Evolutionary conservation across 2,797 vertebrate species (phyloP).

Genomic region (Pachyuromys duprasi): DNA sequence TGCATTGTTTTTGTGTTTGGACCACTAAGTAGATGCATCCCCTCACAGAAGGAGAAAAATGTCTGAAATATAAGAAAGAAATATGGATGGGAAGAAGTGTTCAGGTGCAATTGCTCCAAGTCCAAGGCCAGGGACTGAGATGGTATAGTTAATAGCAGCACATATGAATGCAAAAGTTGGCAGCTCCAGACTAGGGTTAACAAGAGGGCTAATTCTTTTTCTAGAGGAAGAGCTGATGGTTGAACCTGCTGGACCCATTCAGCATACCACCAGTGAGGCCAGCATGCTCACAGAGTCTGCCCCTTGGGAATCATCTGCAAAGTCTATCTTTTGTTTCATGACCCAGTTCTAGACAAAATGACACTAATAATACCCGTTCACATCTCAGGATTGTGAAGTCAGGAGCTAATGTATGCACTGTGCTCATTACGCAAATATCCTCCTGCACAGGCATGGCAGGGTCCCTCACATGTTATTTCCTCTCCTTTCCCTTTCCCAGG

Average conservation of each 20-base stretch:
- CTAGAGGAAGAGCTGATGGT: not conserved
- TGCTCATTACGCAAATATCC: constrained; percentile 36
- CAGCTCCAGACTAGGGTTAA: not conserved
- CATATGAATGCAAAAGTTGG: not conserved
- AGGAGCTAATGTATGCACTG: not conserved
- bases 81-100: not conserved
- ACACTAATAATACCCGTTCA: constrained; percentile 8
- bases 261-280: not conserved
- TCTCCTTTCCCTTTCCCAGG: not conserved
- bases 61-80: not conserved
- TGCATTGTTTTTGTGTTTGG: not conserved
- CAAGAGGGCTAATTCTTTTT: not conserved
- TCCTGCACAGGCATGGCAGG: too few species aligned
- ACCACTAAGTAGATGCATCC: too few species aligned
- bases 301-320: not conserved
- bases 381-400: not conserved
- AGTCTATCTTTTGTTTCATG: not conserved
- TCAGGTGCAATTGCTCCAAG: not conserved
- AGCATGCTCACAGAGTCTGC: not conserved
- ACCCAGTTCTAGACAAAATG: constrained; percentile 53
- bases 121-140: not conserved
- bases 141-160: not conserved
- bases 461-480: not conserved
- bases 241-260: not conserved
- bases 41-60: too few species aligned